Conservation (phyloP, 2,113 vertebrate species). For the Diglossa brunneiventris region DNA sequence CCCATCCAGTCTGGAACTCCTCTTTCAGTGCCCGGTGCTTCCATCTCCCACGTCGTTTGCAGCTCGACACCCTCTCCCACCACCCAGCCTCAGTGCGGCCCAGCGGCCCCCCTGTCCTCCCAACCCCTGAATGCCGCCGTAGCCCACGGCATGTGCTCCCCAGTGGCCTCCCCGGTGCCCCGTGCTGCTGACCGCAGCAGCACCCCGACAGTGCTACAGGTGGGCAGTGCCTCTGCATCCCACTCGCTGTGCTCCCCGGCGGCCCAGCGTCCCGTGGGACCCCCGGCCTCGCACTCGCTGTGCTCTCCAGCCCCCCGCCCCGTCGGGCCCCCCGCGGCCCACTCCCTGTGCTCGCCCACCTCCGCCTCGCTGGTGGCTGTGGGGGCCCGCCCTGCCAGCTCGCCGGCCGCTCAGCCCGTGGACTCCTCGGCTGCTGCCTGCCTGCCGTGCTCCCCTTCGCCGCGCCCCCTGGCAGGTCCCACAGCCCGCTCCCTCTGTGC, state of each 20-base stretch:
- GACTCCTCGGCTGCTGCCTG: accelerated
- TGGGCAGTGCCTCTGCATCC: accelerated
- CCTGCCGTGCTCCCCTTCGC: not conserved
- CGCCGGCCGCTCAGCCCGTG: accelerated
- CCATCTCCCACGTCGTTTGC: not conserved
- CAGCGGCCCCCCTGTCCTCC: not conserved
- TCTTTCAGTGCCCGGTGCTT: not conserved
- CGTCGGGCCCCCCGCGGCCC: not conserved
- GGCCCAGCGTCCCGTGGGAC: not conserved
- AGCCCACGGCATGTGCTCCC: not conserved
- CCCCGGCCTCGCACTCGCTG: not conserved
- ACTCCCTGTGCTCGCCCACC: not conserved
- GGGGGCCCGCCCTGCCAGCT: not conserved
- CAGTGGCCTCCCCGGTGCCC: not conserved
- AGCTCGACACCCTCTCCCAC: not conserved
- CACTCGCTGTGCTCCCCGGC: not conserved
- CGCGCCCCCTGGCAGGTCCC: not conserved
- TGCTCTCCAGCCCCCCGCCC: not conserved
- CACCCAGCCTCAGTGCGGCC: not conserved
- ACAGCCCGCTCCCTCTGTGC: not conserved
- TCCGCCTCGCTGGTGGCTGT: accelerated
- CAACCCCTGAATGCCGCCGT: not conserved
- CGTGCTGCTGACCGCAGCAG: not conserved
- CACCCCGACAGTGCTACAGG: constrained; percentile 18
- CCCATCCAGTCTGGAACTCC: not conserved